These are phyloP conservation scores for Pseudoips prasinana DNA, from an alignment of 2,888 invertebrate species.

Conservation along the genomic window DNA sequence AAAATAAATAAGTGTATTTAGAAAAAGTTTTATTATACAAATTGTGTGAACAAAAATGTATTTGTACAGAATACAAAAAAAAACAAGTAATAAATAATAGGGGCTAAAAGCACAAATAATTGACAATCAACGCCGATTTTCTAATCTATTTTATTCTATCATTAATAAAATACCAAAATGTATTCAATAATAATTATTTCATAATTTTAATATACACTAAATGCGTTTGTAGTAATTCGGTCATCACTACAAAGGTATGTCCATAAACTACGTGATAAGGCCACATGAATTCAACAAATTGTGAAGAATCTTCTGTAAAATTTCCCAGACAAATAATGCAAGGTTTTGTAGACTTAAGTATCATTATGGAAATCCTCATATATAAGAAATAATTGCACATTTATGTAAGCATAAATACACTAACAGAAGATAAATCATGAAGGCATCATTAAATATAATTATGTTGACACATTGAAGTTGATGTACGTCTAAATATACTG, in stretches of 20 bases:
- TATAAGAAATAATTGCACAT: too few species aligned
- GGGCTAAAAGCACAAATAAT: slow-evolving; percentile 23
- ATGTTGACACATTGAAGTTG: background rate
- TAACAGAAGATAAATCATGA: background rate
- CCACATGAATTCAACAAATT: too few species aligned
- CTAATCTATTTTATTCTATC: slow-evolving; percentile 10
- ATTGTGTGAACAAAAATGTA: slow-evolving; percentile 27
- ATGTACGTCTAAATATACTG: too few species aligned
- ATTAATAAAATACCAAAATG: slow-evolving; percentile 18
- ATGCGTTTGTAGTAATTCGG: slow-evolving; percentile 25
- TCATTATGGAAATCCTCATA: too few species aligned
- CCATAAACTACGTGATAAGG: slow-evolving; percentile 31
- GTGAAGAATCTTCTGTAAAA: too few species aligned
- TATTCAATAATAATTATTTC: too few species aligned
- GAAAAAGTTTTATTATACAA: slow-evolving; percentile 30
- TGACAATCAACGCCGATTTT: slow-evolving; percentile 25
- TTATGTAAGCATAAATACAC: too few species aligned
- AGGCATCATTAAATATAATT: background rate
- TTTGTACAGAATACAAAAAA: slow-evolving; percentile 30
- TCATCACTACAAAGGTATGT: slow-evolving; percentile 17
- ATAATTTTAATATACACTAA: slow-evolving; percentile 22
- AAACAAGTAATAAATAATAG: slow-evolving; percentile 26
- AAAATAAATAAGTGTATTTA: too few species aligned
- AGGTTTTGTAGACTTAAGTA: too few species aligned
- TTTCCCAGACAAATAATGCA: too few species aligned